These are phyloP conservation scores for Lota lota DNA, from an alignment of 2,113 vertebrate species.

Conservation along the genomic window DNA sequence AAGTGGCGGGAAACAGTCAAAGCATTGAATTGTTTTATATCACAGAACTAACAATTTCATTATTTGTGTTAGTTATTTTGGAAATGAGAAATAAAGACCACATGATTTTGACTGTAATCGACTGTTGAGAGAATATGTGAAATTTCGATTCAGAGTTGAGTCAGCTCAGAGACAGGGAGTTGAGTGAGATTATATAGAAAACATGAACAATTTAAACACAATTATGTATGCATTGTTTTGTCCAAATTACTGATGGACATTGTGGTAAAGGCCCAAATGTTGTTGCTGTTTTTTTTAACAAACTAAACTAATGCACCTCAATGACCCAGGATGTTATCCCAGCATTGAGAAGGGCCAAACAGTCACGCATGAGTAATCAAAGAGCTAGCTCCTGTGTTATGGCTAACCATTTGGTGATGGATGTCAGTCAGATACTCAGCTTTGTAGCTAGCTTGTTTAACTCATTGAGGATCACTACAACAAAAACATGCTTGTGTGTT, in stretches of 20 bases:
- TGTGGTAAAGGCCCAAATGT: not conserved
- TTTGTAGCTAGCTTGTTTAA: not conserved
- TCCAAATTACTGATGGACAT: not conserved
- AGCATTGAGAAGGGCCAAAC: not conserved
- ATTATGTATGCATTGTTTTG: not conserved
- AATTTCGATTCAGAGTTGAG: too few species aligned
- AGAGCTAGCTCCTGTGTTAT: not conserved
- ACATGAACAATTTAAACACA: not conserved
- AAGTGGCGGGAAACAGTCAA: too few species aligned
- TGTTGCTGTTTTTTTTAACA: not conserved
- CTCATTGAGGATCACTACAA: not conserved
- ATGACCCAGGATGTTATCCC: not conserved
- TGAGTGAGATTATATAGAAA: too few species aligned
- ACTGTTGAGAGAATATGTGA: too few species aligned
- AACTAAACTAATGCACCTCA: not conserved
- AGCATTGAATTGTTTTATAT: too few species aligned
- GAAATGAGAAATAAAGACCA: too few species aligned
- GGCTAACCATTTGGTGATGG: not conserved
- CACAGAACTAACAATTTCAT: too few species aligned
- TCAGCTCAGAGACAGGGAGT: too few species aligned
- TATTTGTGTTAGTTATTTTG: too few species aligned
- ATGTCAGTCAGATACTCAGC: not conserved
- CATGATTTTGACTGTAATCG: too few species aligned
- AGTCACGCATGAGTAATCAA: slow-evolving; percentile 1
- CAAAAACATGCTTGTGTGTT: not conserved